Percentiles rank a stretch among this genome's conserved stretches.
Evolutionary conservation across 2,113 vertebrate species (phyloP).

Genomic region (mouse (Mus musculus)): GRCm39 chr1:51791001-51791500

Average conservation of each 20-base stretch:
- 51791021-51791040: no score
- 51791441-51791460: not conserved
- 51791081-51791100: no score
- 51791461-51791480: not conserved
- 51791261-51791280: not conserved
- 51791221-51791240: not conserved
- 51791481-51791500: not conserved
- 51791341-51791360: not conserved
- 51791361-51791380: not conserved
- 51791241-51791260: not conserved
- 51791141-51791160: fast-evolving
- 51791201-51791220: not conserved
- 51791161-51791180: not conserved
- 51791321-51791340: not conserved
- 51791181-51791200: not conserved
- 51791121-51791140: not conserved
- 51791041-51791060: no score
- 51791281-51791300: not conserved
- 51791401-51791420: not conserved
- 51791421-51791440: no score
- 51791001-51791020: no score
- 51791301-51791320: not conserved
- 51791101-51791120: no score
- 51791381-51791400: not conserved
- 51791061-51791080: no score